phyloP scores from a whole-genome alignment of 2,797 vertebrate species.

The Cyclopterus lumpus region DNA sequence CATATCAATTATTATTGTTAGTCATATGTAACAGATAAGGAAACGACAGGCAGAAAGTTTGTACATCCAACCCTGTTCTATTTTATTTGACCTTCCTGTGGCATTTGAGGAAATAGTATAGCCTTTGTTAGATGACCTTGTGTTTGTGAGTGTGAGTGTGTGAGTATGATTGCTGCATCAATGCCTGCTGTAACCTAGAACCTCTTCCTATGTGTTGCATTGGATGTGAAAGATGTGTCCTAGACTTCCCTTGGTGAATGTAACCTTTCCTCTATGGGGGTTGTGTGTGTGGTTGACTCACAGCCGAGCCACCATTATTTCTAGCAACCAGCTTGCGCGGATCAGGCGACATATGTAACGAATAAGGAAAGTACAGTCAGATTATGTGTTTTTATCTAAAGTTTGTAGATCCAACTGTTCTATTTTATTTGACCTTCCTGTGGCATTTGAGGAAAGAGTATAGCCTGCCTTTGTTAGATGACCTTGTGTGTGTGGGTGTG shows the following conservation, averaged over 20 bases:
- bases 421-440: constrained; percentile 36
- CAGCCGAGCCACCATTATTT: too few relatives aligned
- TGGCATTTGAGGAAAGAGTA: constrained; percentile 21
- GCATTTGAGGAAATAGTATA: constrained; percentile 20
- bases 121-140: constrained; percentile 57
- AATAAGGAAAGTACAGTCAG: neutral
- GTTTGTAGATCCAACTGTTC: neutral
- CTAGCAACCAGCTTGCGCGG: too few relatives aligned
- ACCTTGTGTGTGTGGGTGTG: constrained; percentile 55
- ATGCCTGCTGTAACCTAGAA: constrained; percentile 13
- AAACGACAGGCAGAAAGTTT: neutral
- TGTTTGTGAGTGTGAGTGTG: constrained; percentile 29
- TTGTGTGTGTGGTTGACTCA: too few relatives aligned
- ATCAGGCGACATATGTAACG: neutral
- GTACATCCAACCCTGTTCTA: neutral
- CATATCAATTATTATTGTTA: neutral
- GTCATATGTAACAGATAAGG: neutral
- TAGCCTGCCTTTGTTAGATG: constrained; percentile 37
- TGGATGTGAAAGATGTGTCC: too few relatives aligned
- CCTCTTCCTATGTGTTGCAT: too few relatives aligned
- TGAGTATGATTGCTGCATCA: constrained; percentile 28
- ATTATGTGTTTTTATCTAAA: neutral
- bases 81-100: constrained; percentile 39
- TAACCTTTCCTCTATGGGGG: too few relatives aligned
- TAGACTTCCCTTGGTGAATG: too few relatives aligned